Evolutionary conservation across 2,113 vertebrate genomes (phyloP), one percentile per base, ranked within the genome.

Genomic region (Tretioscincus oriximinensis): DNA sequence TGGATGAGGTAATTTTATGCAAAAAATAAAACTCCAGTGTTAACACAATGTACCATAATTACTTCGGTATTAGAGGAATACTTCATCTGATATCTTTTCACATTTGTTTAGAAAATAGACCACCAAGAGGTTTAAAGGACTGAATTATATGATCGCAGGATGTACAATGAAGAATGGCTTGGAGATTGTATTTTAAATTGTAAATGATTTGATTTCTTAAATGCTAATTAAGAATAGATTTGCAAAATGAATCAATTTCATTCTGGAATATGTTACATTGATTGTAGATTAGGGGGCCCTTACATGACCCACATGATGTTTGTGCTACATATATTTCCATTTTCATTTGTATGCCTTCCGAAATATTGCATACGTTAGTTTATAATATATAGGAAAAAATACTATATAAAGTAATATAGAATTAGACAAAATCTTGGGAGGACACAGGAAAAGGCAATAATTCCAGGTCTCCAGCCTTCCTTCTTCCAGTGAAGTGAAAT

Each of bases 1-100:
- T 99, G 81, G 97, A 99, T 63, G 98, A 98, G 96, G 98, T 98
- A 90, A 89, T 87, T 45, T 47, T 82, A 29, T 24, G 31, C 54
- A 21, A 31, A 68, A 20, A 47, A 28, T 10, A 21, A 73, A 29
- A 41, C 58, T 63, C 11, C 7, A 45, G 3, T 65, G 7, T 31
- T 74, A 5, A 28, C 16, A 11, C 7, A 1, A 6, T 9, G 14
- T 29, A 28, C 28, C 29, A 6, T 14, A 14, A 29, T 72, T 51
- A 28, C 8, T 61, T 4, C 22, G 0, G 6, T 66, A 66, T 5
- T 66, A 47, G 68, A 51, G 21, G 21, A 21, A 65, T 8, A 66
- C n/a, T 1, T 47, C 61, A 65, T 45, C 22, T 26, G 26, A 63
- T 64, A n/a, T 16, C 24, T 49, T 51, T 21, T 29, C 26, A 79